Evolutionary conservation across 2,113 vertebrate genomes (phyloP).

Genomic region (Galeopterus variegatus): DNA sequence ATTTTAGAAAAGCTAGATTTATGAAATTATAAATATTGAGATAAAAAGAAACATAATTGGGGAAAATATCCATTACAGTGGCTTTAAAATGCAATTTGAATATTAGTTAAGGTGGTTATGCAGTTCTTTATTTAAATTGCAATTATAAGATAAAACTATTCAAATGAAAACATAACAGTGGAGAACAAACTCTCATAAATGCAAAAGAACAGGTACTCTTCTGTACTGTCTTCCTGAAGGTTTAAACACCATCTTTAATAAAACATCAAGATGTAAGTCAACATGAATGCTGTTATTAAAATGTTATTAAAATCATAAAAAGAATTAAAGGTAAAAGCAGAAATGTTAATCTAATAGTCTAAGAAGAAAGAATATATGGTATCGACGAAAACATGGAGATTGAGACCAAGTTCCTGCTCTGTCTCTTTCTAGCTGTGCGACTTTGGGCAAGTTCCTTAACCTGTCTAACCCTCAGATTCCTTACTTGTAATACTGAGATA

Average conservation of each 20-base stretch:
- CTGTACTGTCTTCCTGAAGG: background rate
- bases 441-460: background rate
- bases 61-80: background rate
- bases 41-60: constrained; percentile 1
- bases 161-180: background rate
- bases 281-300: constrained; percentile 25
- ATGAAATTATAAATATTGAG: constrained; percentile 56
- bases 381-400: background rate
- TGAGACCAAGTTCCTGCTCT: background rate
- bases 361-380: background rate
- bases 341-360: background rate
- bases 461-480: background rate
- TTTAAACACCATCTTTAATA: background rate
- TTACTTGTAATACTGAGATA: background rate
- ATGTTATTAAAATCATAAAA: background rate
- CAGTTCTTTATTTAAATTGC: background rate
- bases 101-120: background rate
- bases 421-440: background rate
- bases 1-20: background rate
- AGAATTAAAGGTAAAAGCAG: background rate
- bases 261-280: background rate
- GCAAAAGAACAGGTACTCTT: background rate
- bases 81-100: constrained; percentile 15
- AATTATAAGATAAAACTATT: constrained; percentile 28
- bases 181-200: constrained; percentile 9